Evolutionary conservation across 2,888 invertebrate genomes (phyloP), one percentile per base, ranked within the genome.

Genomic region (Agonopterix heracliana): DNA sequence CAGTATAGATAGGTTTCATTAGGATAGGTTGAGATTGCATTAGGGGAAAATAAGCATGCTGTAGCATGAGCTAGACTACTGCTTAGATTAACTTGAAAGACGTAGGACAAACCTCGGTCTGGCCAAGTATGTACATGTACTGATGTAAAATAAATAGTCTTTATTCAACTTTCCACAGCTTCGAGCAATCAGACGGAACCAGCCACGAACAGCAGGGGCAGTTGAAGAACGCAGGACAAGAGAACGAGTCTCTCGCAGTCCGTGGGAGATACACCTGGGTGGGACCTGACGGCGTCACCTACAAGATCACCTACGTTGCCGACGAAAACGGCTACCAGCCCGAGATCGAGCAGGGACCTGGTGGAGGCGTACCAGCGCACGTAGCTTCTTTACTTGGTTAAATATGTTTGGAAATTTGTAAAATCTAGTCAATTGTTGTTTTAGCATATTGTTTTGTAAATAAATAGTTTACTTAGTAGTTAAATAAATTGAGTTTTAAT

Each of bases 271-370:
- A 65, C 74, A 73, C 83, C n/a, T 90, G 81, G 69, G 59, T 84
- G 2, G 89, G 74, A 7, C 84, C 86, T 10, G 83, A 89, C 17
- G 71, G 68, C 12, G 60, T 78, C 40, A 78, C 71, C 9, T 91
- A 91, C 68, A 74, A 73, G 5, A 90, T 92, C 49, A 90, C 64
- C 47, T 90, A 90, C 66, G 59, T 76, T 9, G 89, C 89, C 46
- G 89, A 88, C 44, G 64, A 69, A 4, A 60, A 71, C 9, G 77
- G 77, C 0, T 78, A 61, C 64, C 63, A 74, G 45, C 72, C 89
- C 0, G 65, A 68, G 36, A 64, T 75, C 13, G 71, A 74, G 52
- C 66, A 77, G 48, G 74, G 71, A 0, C 77, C 75, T 0, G 78
- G 75, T 4, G 71, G 66, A 13, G 66, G 56, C 0, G 61, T 64